Conservation (phyloP, 1,140 invertebrate species). For the Protaetia brevitarsis region DNA sequence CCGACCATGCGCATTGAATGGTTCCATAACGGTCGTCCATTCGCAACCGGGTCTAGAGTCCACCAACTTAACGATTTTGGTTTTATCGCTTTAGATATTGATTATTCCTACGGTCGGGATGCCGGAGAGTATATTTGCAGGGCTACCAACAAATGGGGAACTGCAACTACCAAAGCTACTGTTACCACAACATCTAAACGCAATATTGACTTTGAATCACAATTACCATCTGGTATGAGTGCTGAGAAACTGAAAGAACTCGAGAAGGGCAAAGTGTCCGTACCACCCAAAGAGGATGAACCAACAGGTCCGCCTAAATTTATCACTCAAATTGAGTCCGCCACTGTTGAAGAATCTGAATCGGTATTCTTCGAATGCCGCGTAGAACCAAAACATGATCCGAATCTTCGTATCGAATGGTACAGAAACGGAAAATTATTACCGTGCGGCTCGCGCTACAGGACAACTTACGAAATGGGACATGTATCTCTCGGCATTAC, state of each 20-base stretch:
- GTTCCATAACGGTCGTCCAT: constrained; percentile 88
- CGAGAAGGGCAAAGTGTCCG: constrained; percentile 76
- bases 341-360: constrained; percentile 83
- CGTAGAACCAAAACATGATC: constrained; percentile 93
- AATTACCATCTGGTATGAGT: constrained; percentile 89
- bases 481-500: constrained; percentile 92
- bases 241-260: constrained; percentile 89
- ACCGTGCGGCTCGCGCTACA: constrained; percentile 86
- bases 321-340: constrained; percentile 78
- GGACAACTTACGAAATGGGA: constrained; percentile 90
- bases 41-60: constrained; percentile 83
- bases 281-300: constrained; percentile 65
- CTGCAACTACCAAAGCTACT: constrained; percentile 77
- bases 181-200: constrained; percentile 82
- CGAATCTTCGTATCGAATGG: constrained; percentile 89
- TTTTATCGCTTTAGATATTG: constrained; percentile 84
- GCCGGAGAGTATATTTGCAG: constrained; percentile 83
- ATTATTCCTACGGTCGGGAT: constrained; percentile 82
- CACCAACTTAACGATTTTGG: constrained; percentile 91
- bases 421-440: constrained; percentile 87
- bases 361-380: constrained; percentile 91
- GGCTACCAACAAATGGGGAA: constrained; percentile 82
- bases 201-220: constrained; percentile 86
- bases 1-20: constrained; percentile 88
- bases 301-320: constrained; percentile 75